Evolutionary conservation across 1,140 invertebrate genomes (phyloP).

Genomic region (Drosophila suzukii): DNA sequence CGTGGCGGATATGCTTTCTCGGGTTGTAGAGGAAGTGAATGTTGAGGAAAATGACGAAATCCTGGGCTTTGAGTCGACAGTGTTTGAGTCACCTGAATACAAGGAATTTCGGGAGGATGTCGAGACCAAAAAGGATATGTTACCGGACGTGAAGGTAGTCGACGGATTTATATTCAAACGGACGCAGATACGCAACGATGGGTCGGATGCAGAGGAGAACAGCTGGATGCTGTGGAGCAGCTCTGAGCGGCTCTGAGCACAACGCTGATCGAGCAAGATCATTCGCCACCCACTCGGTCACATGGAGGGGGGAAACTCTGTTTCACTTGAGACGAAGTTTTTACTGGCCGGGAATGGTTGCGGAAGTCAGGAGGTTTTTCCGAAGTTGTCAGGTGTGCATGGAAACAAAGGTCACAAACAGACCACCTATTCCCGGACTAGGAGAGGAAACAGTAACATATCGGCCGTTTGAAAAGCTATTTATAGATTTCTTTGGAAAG

Average conservation of each 20-base stretch:
- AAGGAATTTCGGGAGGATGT: no score
- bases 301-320: constrained; percentile 3
- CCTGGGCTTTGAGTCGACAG: no score
- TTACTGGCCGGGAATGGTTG: constrained; percentile 15
- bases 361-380: neutral
- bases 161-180: constrained; percentile 1
- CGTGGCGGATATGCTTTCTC: constrained; percentile 7
- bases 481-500: no score
- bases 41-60: no score
- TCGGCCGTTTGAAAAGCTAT: no score
- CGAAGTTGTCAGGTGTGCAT: no score
- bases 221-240: constrained; percentile 16
- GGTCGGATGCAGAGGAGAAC: neutral
- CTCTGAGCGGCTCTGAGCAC: neutral
- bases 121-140: neutral
- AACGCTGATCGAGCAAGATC: neutral
- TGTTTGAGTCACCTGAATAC: no score
- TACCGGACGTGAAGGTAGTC: constrained; percentile 2
- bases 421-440: no score
- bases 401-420: no score
- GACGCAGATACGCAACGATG: neutral
- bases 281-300: neutral
- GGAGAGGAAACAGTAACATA: no score
- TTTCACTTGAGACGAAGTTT: neutral
- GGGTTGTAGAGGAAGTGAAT: no score